Conservation (phyloP, 2,888 invertebrate species). For the Phalangium opilio region DNA sequence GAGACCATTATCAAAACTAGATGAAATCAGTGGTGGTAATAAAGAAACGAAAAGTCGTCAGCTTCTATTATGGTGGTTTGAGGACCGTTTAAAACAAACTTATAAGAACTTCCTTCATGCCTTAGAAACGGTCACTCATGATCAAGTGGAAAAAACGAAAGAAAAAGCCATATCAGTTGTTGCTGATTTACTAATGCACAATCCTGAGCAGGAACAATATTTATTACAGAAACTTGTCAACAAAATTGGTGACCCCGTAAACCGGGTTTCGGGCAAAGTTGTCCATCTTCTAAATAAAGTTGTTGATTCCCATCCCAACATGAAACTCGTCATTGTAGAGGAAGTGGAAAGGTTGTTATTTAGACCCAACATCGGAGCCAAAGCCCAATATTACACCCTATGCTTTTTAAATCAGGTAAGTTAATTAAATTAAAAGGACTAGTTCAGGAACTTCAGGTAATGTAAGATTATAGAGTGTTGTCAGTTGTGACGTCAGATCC, state of each 20-base stretch:
- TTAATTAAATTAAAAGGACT: no score
- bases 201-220: conserved; percentile 70
- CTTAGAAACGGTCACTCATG: conserved; percentile 55
- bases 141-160: conserved; percentile 61
- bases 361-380: conserved; percentile 61
- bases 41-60: conserved; percentile 16
- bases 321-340: conserved; percentile 69
- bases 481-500: no score
- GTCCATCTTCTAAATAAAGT: conserved; percentile 69
- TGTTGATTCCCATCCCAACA: conserved; percentile 66
- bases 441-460: no score
- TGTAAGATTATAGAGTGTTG: no score
- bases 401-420: conserved; percentile 79
- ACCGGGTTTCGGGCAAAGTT: conserved; percentile 73
- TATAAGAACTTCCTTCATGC: conserved; percentile 55
- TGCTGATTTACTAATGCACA: conserved; percentile 55
- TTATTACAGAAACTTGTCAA: conserved; percentile 70
- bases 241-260: conserved; percentile 85
- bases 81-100: conserved; percentile 64
- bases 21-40: conserved; percentile 38
- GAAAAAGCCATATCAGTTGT: conserved; percentile 57
- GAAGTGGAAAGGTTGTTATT: conserved; percentile 85
- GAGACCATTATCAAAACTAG: conserved; percentile 30
- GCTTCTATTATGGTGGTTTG: conserved; percentile 57
- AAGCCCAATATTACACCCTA: conserved; percentile 82